Evolutionary conservation across 2,797 vertebrate species (phyloP).

Genomic region (Tamandua tetradactyla): DNA sequence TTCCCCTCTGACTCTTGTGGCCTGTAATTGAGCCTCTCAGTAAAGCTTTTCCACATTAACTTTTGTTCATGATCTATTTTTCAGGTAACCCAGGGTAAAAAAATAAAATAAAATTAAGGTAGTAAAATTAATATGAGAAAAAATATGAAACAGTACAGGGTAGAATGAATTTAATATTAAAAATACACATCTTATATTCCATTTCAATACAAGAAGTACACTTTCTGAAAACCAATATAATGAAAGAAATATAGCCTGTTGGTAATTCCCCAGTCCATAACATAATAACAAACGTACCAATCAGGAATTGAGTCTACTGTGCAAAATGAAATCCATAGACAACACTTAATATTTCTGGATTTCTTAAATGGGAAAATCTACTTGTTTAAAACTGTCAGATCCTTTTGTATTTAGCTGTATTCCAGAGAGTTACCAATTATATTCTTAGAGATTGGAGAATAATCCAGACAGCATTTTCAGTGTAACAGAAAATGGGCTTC

Average conservation of each 20-base stretch:
- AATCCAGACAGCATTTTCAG: not conserved
- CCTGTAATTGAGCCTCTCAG: not conserved
- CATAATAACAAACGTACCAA: not conserved
- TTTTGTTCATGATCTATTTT: not conserved
- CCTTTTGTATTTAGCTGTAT: not conserved
- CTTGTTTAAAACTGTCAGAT: not conserved
- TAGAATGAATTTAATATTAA: not conserved
- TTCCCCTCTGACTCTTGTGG: not conserved
- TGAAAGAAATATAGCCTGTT: not conserved
- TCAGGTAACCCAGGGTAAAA: not conserved
- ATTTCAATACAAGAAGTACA: not conserved
- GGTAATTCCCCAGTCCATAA: not conserved
- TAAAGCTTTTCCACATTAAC: not conserved
- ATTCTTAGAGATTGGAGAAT: not conserved
- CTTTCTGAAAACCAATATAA: not conserved
- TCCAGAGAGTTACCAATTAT: not conserved
- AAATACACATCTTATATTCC: not conserved
- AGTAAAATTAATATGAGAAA: not conserved
- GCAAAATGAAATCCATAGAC: not conserved
- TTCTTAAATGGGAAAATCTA: not conserved
- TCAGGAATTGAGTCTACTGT: not conserved
- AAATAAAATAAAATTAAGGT: not conserved
- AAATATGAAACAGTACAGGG: not conserved
- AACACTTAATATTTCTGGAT: not conserved
- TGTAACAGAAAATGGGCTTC: not conserved